Percentiles rank a stretch among this genome's conserved stretches.
These are phyloP conservation scores for Muscicapa comitata DNA, from an alignment of 2,797 vertebrate species.

Conservation along the genomic window DNA sequence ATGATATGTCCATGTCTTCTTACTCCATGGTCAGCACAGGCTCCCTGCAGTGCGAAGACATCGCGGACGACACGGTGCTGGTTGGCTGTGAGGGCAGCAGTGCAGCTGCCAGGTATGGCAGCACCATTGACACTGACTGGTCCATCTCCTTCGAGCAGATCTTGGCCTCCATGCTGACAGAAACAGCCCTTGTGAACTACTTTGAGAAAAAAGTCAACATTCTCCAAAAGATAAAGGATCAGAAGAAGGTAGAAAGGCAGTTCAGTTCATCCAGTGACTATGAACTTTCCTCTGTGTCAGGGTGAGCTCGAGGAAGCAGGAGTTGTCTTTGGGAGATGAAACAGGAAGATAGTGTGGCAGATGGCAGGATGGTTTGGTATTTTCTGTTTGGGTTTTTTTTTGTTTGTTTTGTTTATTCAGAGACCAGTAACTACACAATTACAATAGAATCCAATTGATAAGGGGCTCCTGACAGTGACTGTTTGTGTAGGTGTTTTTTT, in stretches of 20 bases:
- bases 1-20: conserved; percentile 91
- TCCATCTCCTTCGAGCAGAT: conserved; percentile 96
- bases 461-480: conserved; percentile 52
- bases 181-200: conserved; percentile 91
- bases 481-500: conserved; percentile 25
- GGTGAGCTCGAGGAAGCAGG: conserved; percentile 67
- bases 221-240: conserved; percentile 84
- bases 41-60: conserved; percentile 91
- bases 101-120: conserved; percentile 71
- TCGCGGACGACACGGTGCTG: conserved; percentile 86
- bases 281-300: conserved; percentile 78
- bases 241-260: conserved; percentile 88
- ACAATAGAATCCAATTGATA: conserved; percentile 30
- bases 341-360: background rate
- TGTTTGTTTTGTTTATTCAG: background rate
- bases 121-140: conserved; percentile 87
- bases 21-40: conserved; percentile 90
- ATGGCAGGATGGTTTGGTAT: conserved; percentile 38
- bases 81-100: conserved; percentile 76
- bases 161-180: conserved; percentile 91
- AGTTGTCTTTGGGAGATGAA: conserved; percentile 6
- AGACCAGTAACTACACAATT: conserved; percentile 41
- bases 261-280: conserved; percentile 88
- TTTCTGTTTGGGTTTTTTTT: background rate
- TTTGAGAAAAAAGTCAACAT: conserved; percentile 91